Base-by-base conservation (phyloP, 37 sponge, comb jelly and placozoan genomes). In the Spongia lamella region DNA sequence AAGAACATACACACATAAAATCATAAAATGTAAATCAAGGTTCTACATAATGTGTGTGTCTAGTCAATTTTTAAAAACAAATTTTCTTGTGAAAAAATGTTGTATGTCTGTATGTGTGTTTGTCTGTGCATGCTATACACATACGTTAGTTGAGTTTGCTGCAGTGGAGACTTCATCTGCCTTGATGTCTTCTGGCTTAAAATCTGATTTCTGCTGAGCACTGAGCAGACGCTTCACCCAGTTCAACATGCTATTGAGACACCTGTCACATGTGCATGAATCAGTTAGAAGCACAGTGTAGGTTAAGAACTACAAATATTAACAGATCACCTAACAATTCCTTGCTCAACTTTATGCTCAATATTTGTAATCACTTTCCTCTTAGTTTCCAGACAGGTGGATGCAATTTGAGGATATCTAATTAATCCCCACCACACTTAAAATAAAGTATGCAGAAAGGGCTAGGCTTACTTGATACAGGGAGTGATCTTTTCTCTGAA, bases 131-230 rank as follows among this genome's bases (percentile, higher is more conserved):
- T 35, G 47, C 9, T 13, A 13, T 13, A 9, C 9, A 9, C 9
- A 9, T 43, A 43, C 47, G 9, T 43, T 43, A 16, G 68, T 19
- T 47, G 24, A 38, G 38, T 17, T 43, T 43, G 47, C 9, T 13
- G 47, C 9, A 9, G 47, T 13, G 47, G 47, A 68, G 0, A 35
- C 54, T 24, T 80, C 66, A 30, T 60, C 52, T 9, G 57, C 80
- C 15, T 17, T 52, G 1, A 62, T 40, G n/a, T 82, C 89, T 20
- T 95, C 96, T 38, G 82, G 86, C 53, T 58, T 84, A 71, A 79
- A 95, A 68, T 95, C 96, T 25, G 87, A 64, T 54, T 92, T 88
- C 81, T 89, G 89, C 80, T 95, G 96, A 21, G 65, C 72, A 1
- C 76, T 50, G 53, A 95, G 77, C 3, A 89, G 52, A 16, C 47